phyloP scores from a whole-genome alignment of 1,140 invertebrate species.

The Pentalonia nigronervosa region DNA sequence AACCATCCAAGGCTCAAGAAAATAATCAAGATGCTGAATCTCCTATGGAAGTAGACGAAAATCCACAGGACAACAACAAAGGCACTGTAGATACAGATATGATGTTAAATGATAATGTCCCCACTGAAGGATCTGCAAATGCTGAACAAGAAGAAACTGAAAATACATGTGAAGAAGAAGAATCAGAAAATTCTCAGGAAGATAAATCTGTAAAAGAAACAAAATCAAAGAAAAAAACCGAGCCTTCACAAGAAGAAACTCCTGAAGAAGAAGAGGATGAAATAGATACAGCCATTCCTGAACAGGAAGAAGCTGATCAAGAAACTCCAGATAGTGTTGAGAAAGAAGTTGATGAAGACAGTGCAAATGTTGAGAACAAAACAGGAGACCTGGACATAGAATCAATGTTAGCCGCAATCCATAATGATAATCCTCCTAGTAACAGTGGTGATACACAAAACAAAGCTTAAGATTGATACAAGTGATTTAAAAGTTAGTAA shows the following conservation, averaged over 20 bases:
- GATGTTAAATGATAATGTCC: slow-evolving; percentile 38
- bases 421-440: slow-evolving; percentile 56
- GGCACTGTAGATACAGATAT: slow-evolving; percentile 2
- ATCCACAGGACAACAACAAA: background rate
- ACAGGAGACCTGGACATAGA: slow-evolving; percentile 58
- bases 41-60: background rate
- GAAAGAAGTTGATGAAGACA: background rate
- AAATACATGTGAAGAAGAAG: background rate
- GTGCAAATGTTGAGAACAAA: background rate
- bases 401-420: slow-evolving; percentile 59
- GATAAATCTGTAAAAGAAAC: background rate
- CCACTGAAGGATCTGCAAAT: background rate
- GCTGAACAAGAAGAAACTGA: background rate
- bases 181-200: background rate
- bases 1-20: background rate
- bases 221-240: background rate
- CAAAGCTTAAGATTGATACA: background rate
- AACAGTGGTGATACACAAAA: background rate
- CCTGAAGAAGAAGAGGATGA: background rate
- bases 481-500: background rate
- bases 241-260: background rate
- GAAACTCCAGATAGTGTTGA: background rate
- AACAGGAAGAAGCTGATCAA: background rate
- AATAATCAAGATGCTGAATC: background rate
- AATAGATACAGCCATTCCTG: background rate